Percentiles rank a stretch among this genome's conserved stretches.
phyloP scores from a whole-genome alignment of 2,888 invertebrate species.

The Ceriagrion tenellum region DNA sequence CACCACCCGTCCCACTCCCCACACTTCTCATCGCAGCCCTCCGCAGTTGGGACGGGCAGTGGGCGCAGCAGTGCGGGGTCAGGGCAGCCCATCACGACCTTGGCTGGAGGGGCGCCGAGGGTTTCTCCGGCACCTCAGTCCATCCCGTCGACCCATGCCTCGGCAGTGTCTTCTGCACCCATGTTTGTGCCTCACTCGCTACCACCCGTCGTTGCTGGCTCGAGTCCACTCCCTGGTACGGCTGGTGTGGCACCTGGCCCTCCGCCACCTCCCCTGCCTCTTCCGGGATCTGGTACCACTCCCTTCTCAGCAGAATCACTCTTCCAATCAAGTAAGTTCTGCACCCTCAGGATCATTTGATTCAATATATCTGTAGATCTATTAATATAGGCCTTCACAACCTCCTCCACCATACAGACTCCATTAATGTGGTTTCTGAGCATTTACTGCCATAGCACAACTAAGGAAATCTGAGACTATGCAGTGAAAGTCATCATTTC shows the following conservation, averaged over 20 bases:
- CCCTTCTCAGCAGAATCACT: slow-evolving; percentile 94
- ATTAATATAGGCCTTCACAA: too few relatives aligned
- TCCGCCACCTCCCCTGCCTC: slow-evolving; percentile 75
- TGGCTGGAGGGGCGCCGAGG: slow-evolving; percentile 37
- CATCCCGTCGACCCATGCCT: slow-evolving; percentile 33
- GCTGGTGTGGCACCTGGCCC: slow-evolving; percentile 74
- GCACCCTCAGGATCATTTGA: too few relatives aligned
- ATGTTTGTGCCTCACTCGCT: slow-evolving; percentile 84
- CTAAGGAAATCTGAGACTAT: too few relatives aligned
- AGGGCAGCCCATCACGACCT: slow-evolving; percentile 25
- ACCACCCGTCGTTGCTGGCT: slow-evolving; percentile 77
- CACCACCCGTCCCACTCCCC: slow-evolving; percentile 75
- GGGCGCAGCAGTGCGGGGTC: slow-evolving; percentile 59
- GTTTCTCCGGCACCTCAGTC: slow-evolving; percentile 45
- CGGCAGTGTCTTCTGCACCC: slow-evolving; percentile 82
- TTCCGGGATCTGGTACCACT: slow-evolving; percentile 84
- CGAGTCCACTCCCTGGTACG: slow-evolving; percentile 53
- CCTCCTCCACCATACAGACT: too few relatives aligned
- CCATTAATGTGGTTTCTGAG: too few relatives aligned
- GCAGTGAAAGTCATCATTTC: too few relatives aligned
- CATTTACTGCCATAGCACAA: too few relatives aligned
- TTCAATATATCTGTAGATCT: too few relatives aligned
- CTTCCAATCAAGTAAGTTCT: slow-evolving; percentile 89
- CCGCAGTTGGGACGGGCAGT: slow-evolving; percentile 9
- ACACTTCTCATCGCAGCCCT: slow-evolving; percentile 31